Conservation (phyloP, 2,113 vertebrate species). For the Craseonycteris thonglongyai region DNA sequence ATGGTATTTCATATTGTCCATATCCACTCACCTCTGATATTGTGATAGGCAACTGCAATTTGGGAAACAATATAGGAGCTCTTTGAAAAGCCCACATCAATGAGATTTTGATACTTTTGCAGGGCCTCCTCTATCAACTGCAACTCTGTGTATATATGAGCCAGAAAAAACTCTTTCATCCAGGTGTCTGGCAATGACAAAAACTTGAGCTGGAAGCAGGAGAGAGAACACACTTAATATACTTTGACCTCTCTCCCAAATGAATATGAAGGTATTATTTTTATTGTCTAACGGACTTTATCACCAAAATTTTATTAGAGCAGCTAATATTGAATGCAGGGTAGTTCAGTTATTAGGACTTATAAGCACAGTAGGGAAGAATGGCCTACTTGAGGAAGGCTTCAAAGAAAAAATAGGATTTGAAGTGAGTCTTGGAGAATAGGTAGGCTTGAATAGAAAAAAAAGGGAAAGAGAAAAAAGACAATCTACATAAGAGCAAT, state of each 20-base stretch:
- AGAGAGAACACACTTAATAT: constrained; percentile 70
- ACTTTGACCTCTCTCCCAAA: constrained; percentile 41
- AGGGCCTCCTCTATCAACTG: constrained; percentile 98
- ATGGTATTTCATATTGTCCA: neutral
- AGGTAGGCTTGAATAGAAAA: neutral
- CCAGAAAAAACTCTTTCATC: constrained; percentile 99
- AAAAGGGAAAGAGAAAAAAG: neutral
- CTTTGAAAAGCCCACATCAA: constrained; percentile 96
- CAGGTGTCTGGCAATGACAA: constrained; percentile 96
- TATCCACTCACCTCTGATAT: constrained; percentile 90
- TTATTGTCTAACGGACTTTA: constrained; percentile 18
- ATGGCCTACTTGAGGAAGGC: neutral
- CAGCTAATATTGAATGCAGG: neutral
- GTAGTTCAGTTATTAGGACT: neutral
- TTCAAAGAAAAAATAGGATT: neutral
- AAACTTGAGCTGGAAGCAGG: constrained; percentile 89
- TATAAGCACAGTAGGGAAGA: neutral
- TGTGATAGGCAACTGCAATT: constrained; percentile 98
- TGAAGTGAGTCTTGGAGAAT: neutral
- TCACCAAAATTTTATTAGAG: constrained; percentile 21
- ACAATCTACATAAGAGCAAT: neutral
- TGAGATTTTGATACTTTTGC: constrained; percentile 97
- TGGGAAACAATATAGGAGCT: constrained; percentile 99
- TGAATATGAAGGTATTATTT: constrained; percentile 32
- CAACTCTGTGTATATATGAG: constrained; percentile 98